Percentiles rank a stretch among this genome's conserved stretches.
Evolutionary conservation across 2,888 invertebrate species (phyloP).

Genomic region (Athalia circularis): DNA sequence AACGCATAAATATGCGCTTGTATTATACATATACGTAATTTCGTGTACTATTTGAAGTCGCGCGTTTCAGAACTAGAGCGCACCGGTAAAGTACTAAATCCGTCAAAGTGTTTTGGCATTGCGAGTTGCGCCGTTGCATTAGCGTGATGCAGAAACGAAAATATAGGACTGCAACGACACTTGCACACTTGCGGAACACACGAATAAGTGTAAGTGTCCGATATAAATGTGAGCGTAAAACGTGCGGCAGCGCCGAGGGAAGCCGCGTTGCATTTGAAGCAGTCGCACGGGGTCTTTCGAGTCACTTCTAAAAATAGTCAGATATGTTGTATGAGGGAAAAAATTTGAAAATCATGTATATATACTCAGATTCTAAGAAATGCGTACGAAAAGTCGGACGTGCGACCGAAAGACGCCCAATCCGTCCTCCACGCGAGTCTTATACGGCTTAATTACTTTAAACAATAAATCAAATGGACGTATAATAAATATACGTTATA

Average conservation of each 20-base stretch:
- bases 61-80: too few species aligned
- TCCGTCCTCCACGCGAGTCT: too few species aligned
- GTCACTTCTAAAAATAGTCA: constrained; percentile 11
- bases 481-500: not conserved
- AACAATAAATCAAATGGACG: not conserved
- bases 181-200: not conserved
- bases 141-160: too few species aligned
- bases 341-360: constrained; percentile 15
- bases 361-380: not conserved
- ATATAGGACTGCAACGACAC: not conserved
- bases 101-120: too few species aligned
- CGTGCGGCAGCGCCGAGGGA: not conserved
- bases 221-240: not conserved
- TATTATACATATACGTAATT: not conserved
- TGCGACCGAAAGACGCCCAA: too few species aligned
- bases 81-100: too few species aligned
- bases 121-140: too few species aligned
- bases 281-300: not conserved
- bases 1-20: not conserved
- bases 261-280: constrained; percentile 29
- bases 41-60: too few species aligned
- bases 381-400: not conserved
- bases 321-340: not conserved
- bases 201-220: not conserved
- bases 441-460: too few species aligned